Base-by-base conservation (phyloP, 2,797 vertebrate genomes). In the Poecilia picta region DNA sequence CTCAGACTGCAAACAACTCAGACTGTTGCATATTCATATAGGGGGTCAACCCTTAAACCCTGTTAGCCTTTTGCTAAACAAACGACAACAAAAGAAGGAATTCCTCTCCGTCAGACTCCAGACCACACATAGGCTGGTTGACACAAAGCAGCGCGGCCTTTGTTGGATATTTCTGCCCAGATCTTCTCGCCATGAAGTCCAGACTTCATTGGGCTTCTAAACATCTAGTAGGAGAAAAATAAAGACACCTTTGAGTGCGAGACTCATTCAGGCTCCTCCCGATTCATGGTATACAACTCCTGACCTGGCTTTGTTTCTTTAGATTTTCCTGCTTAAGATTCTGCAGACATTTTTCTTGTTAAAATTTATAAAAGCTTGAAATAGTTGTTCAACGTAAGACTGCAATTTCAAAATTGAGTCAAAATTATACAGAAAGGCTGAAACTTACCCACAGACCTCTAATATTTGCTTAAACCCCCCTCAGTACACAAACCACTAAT, bases 71-170 rank as follows among this genome's bases (percentile, higher is more conserved):
- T 81, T 5, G 62, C 70, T 81, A 78, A 72, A 72, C 64, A 80
- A 78, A 78, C 64, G 77, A 74, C 49, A 71, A 94, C 90, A 94
- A 93, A 89, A 84, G 89, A 59, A 90, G 84, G 82, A 93, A 91
- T 88, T 87, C 84, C 47, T 81, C 59, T 81, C 59, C 8, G 39
- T 81, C 75, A 64, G 45, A 31, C 45, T 39, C 66, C 8, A 43
- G 64, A 79, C 68, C 39, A 25, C 64, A 46, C 66, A 62, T 53
- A 47, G 11, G 64, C 39, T 31, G n/a, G 31, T 79, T 86, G 28
- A 77, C 74, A 77, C 3, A 71, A 66, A 72, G 74, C 11, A 13
- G 70, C 59, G 10, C 16, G 10, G 59, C 43, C 41, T 18, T 68
- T 74, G 74, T 53, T 39, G 53, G 5, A 45, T 25, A 15, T 53